A percentile compares a stretch with the other conserved stretches of the same genome.
These are phyloP conservation scores for Tauraco hartlaubi DNA, from an alignment of 2,797 vertebrate genomes.

Conservation along the genomic window DNA sequence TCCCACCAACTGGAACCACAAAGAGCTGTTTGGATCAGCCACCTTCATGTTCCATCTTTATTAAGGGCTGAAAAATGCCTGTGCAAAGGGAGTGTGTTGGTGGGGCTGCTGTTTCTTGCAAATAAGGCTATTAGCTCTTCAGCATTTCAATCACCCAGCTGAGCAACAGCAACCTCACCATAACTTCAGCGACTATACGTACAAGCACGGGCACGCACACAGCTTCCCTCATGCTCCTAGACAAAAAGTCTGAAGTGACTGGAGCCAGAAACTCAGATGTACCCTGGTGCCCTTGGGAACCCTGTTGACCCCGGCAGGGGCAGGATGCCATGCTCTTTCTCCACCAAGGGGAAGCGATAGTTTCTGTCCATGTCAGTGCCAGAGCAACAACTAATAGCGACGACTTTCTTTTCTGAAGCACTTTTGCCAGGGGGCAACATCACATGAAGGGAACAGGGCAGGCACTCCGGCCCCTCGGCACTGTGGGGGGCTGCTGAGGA, in stretches of 20 bases:
- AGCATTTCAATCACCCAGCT: background rate
- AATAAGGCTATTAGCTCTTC: background rate
- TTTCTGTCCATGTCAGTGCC: background rate
- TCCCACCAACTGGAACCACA: background rate
- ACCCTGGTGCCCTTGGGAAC: background rate
- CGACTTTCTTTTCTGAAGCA: background rate
- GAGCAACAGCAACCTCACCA: background rate
- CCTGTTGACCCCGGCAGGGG: background rate
- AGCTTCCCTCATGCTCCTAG: background rate
- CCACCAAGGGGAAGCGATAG: background rate
- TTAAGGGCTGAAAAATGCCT: background rate
- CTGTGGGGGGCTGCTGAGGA: background rate
- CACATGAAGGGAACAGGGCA: background rate
- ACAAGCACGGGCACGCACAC: background rate
- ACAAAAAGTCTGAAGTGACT: background rate
- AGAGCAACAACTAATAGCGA: background rate
- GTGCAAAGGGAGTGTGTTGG: background rate
- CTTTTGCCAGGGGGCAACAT: background rate
- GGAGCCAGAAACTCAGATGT: background rate
- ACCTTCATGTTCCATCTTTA: background rate
- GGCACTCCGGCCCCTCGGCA: fast-evolving
- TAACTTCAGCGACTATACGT: background rate
- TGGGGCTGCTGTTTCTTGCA: background rate
- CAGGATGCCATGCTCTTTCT: background rate
- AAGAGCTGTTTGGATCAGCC: background rate